phyloP scores from a whole-genome alignment of 2,113 vertebrate genomes.

The Dascyllus trimaculatus region DNA sequence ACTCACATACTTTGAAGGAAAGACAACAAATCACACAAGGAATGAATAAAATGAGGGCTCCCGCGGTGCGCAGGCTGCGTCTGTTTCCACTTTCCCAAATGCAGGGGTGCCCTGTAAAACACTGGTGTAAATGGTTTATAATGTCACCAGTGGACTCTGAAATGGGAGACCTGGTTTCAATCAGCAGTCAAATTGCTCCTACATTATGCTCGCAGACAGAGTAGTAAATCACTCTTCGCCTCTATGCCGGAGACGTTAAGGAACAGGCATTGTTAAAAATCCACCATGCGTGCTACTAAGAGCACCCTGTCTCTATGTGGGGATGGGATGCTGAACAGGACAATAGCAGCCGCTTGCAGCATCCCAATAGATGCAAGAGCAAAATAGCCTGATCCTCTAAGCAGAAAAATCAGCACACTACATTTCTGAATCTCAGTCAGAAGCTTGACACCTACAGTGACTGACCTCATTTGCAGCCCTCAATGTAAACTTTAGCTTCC shows the following conservation, averaged over 20 bases:
- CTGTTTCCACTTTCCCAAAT: slow-evolving; percentile 83
- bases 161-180: slow-evolving; percentile 87
- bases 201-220: slow-evolving; percentile 78
- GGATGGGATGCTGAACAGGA: slow-evolving; percentile 58
- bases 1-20: slow-evolving; percentile 54
- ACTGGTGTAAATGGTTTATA: slow-evolving; percentile 85
- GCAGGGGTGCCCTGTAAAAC: slow-evolving; percentile 81
- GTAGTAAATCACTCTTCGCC: slow-evolving; percentile 75
- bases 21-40: slow-evolving; percentile 50
- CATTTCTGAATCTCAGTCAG: background rate
- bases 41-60: slow-evolving; percentile 22
- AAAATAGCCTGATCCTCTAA: slow-evolving; percentile 43
- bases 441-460: slow-evolving; percentile 7
- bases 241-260: slow-evolving; percentile 66
- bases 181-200: slow-evolving; percentile 86
- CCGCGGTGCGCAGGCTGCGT: slow-evolving; percentile 45
- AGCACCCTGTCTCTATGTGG: slow-evolving; percentile 42
- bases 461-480: slow-evolving; percentile 24
- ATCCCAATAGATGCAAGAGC: slow-evolving; percentile 28
- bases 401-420: slow-evolving; percentile 39
- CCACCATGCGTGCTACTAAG: slow-evolving; percentile 63
- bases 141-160: slow-evolving; percentile 83
- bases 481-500: slow-evolving; percentile 29
- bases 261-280: slow-evolving; percentile 77
- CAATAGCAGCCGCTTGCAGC: slow-evolving; percentile 47